Conservation (phyloP, 2,113 vertebrate species). For the Lepus europaeus region DNA sequence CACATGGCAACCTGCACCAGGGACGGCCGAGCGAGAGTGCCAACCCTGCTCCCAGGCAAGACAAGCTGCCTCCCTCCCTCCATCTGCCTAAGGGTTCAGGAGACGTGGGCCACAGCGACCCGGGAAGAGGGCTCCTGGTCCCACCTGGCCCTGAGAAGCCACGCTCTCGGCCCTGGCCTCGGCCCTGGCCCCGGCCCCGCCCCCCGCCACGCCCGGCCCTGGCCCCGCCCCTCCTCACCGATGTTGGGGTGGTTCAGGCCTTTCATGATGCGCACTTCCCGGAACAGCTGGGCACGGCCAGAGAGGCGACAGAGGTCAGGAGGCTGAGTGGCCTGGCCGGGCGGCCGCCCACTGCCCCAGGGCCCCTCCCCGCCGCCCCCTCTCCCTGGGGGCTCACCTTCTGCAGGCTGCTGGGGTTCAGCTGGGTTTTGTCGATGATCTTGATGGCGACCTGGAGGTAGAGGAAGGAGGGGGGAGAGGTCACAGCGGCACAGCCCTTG, state of each 20-base stretch:
- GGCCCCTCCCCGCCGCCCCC: neutral
- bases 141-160: too few relatives aligned
- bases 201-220: too few relatives aligned
- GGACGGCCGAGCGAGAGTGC: too few relatives aligned
- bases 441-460: conserved; percentile 89
- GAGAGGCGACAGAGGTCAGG: neutral
- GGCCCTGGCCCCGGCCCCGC: too few relatives aligned
- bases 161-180: too few relatives aligned
- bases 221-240: conserved; percentile 87
- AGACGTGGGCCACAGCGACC: too few relatives aligned
- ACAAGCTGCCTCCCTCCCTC: too few relatives aligned
- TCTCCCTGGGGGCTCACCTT: conserved; percentile 59
- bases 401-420: conserved; percentile 83
- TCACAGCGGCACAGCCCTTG: neutral
- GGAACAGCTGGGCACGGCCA: conserved; percentile 90
- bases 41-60: too few relatives aligned
- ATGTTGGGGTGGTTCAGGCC: conserved; percentile 96
- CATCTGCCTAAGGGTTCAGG: too few relatives aligned
- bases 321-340: neutral
- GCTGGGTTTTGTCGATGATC: conserved; percentile 89
- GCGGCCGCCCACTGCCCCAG: neutral
- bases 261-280: conserved; percentile 97
- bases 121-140: too few relatives aligned
- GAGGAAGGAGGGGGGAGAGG: neutral
- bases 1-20: neutral